phyloP scores from a whole-genome alignment of 2,113 vertebrate species.

The Scytalopus superciliaris region DNA sequence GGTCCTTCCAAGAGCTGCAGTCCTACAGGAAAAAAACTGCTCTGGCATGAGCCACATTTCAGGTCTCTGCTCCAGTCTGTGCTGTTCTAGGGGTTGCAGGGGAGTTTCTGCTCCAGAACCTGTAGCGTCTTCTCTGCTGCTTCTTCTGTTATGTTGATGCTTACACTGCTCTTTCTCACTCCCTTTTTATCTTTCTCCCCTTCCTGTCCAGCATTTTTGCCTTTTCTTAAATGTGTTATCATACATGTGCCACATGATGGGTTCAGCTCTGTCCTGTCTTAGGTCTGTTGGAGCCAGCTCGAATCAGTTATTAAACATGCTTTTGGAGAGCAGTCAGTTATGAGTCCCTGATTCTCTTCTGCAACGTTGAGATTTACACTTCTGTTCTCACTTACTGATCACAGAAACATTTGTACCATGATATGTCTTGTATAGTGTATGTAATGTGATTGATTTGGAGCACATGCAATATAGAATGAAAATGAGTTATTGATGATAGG shows the following conservation, averaged over 20 bases:
- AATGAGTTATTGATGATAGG: background rate
- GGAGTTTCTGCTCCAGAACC: background rate
- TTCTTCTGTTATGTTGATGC: background rate
- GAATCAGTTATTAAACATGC: background rate
- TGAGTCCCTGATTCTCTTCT: background rate
- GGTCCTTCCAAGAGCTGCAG: background rate
- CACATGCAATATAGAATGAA: background rate
- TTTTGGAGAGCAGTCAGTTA: background rate
- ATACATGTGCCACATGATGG: too few relatives aligned
- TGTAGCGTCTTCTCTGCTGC: fast-evolving
- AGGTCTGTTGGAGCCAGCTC: background rate
- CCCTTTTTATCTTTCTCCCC: background rate
- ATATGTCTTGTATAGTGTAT: background rate
- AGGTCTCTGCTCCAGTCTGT: background rate
- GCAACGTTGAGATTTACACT: background rate
- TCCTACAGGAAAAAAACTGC: background rate
- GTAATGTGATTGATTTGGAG: background rate
- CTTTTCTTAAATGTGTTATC: background rate
- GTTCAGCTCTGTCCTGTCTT: background rate
- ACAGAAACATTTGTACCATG: background rate
- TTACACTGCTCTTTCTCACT: background rate
- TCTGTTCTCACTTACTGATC: background rate
- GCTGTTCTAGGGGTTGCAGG: background rate
- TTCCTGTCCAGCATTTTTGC: background rate
- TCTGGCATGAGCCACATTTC: fast-evolving